A percentile compares a stretch with the other conserved stretches of the same genome.
Conservation (phyloP, 2,797 vertebrate species). For the Mormyrus hasselquistii region DNA sequence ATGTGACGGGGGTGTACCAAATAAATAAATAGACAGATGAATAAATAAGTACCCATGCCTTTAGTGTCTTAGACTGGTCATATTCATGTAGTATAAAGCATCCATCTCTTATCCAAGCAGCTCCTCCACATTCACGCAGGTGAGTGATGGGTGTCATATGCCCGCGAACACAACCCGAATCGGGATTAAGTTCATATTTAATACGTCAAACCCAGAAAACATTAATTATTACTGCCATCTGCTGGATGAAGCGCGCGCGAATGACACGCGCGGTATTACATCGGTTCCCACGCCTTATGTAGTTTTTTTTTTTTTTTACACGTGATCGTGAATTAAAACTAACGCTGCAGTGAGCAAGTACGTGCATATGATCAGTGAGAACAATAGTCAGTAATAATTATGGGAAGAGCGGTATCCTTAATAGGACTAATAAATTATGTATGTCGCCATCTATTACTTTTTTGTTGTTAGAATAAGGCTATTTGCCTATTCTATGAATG, state of each 20-base stretch:
- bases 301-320: neutral
- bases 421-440: neutral
- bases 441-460: neutral
- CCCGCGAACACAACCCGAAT: conserved; percentile 37
- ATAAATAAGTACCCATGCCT: neutral
- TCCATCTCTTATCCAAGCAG: neutral
- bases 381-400: neutral
- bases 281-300: neutral
- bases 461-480: neutral
- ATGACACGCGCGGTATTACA: conserved; percentile 35
- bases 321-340: neutral
- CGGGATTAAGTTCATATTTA: conserved; percentile 39
- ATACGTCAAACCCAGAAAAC: conserved; percentile 32
- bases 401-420: neutral
- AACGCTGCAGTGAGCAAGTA: neutral
- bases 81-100: neutral
- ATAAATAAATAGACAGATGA: neutral
- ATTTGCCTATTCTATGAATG: neutral
- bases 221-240: conserved; percentile 64
- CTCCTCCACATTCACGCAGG: conserved; percentile 18
- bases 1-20: neutral
- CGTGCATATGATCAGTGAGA: neutral
- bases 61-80: neutral
- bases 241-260: conserved; percentile 57
- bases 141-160: conserved; percentile 31